phyloP scores from a whole-genome alignment of 2,797 vertebrate species.

The Orientallactaga sibirica region DNA sequence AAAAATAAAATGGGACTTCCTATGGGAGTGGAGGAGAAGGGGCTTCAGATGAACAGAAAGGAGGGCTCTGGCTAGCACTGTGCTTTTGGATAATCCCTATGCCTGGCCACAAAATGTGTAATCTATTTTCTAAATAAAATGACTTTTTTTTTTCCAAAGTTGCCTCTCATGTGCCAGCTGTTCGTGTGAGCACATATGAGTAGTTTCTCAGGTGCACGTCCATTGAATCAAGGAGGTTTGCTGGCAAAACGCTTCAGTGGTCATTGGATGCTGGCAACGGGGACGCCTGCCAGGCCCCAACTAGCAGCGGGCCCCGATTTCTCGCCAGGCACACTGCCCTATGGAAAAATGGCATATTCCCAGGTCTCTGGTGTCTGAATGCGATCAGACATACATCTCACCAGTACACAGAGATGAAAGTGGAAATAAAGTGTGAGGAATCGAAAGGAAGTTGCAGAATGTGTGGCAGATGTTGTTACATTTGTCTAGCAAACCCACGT shows the following conservation, averaged over 20 bases:
- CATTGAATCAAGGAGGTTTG: slow-evolving; percentile 67
- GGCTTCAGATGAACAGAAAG: neutral
- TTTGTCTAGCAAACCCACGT: slow-evolving; percentile 86
- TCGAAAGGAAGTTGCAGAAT: slow-evolving; percentile 88
- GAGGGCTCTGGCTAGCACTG: neutral
- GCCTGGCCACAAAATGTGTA: neutral
- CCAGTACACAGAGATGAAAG: slow-evolving; percentile 84
- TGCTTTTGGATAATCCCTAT: neutral
- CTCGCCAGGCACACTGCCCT: slow-evolving; percentile 49
- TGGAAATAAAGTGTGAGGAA: slow-evolving; percentile 88
- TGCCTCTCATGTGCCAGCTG: slow-evolving; percentile 75
- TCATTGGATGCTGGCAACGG: slow-evolving; percentile 66
- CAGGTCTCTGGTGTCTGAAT: slow-evolving; percentile 81
- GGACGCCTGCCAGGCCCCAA: slow-evolving; percentile 65
- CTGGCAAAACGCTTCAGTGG: slow-evolving; percentile 59
- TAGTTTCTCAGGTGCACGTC: slow-evolving; percentile 70
- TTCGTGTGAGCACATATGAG: slow-evolving; percentile 29
- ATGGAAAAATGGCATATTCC: slow-evolving; percentile 81
- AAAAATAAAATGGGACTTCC: neutral
- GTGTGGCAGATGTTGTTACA: slow-evolving; percentile 88
- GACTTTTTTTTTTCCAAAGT: slow-evolving; percentile 57
- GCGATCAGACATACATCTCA: slow-evolving; percentile 83
- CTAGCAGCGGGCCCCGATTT: slow-evolving; percentile 43
- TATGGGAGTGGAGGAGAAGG: neutral
- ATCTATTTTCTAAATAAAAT: slow-evolving; percentile 79